A percentile compares a stretch with the other conserved stretches of the same genome.
Conservation (phyloP, 35 echinoderm and acorn worm genomes). For the Ophiothrix spiculata region DNA sequence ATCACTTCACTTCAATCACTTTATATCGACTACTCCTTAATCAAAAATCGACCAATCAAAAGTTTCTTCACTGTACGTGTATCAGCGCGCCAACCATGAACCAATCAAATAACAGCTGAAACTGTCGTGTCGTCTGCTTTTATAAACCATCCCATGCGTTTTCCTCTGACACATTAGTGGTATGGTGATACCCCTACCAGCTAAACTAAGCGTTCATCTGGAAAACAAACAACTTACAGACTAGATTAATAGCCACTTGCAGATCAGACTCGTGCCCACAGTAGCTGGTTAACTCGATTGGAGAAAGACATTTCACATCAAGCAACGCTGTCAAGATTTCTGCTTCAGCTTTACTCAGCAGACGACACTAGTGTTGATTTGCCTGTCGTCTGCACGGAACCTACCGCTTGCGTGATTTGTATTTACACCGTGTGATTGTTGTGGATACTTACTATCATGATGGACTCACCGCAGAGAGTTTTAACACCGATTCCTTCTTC, state of each 20-base stretch:
- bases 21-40: not conserved
- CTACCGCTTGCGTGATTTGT: not conserved
- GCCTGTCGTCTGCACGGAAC: too few relatives aligned
- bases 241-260: not conserved
- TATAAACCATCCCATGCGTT: not conserved
- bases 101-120: not conserved
- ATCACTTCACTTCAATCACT: too few relatives aligned
- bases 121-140: not conserved
- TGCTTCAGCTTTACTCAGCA: too few relatives aligned
- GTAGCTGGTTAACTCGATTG: not conserved
- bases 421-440: not conserved
- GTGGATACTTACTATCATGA: not conserved
- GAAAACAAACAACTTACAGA: constrained; percentile 4
- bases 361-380: too few relatives aligned
- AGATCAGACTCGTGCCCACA: not conserved
- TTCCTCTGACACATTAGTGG: not conserved
- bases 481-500: not conserved
- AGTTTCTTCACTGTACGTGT: not conserved
- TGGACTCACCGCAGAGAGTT: not conserved
- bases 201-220: not conserved
- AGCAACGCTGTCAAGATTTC: too few relatives aligned
- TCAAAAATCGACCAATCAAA: constrained; percentile 9
- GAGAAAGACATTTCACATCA: not conserved
- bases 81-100: not conserved
- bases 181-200: not conserved